Evolutionary conservation across 2,797 vertebrate genomes (phyloP), one percentile per base, ranked within the genome.

Genomic region (Botia kubotai): DNA sequence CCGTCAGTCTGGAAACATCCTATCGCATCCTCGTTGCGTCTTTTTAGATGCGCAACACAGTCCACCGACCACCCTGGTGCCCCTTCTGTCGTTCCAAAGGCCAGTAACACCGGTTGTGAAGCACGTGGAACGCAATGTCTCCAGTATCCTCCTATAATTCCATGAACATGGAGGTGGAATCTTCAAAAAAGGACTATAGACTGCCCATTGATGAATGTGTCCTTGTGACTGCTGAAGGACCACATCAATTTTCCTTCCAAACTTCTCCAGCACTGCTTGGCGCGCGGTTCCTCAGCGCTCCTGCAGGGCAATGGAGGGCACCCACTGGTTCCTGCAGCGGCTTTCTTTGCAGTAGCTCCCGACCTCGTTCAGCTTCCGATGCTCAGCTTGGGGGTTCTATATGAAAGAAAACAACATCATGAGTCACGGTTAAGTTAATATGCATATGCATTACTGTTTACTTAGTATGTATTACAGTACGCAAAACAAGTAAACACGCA

Each of bases 311-410:
- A 98, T 92, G 70, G 86, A 95, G 0, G 97, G 96, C 5, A 98
- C 93, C 97, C 97, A 98, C 88, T 97, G 96, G 87, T 98, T 93
- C 53, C 90, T 92, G 23, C 94, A 93, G 0, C 95, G 92, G 82
- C 96, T 97, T 80, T 98, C 96, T 57, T 94, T 91, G 65, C 96
- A 98, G 79, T 96, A 98, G 7, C 74, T 93, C 50, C 95, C 96
- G 57, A 98, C 95, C 78, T 97, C 95, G 0, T 95, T 95, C 36
- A 97, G 71, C 0, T 95, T 95, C 93, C 93, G 94, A 3, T 95
- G 87, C 0, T 97, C 94, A 0, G 93, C 94, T 78, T 97, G 95
- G 0, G 94, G 92, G 70, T 94, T 97, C 96, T 98, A 87, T 0
- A 53, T 53, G 11, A 19, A 39, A 53, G 76, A 8, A 29, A 1